phyloP scores from a whole-genome alignment of 2,888 invertebrate genomes.

The Calameuta idolon region DNA sequence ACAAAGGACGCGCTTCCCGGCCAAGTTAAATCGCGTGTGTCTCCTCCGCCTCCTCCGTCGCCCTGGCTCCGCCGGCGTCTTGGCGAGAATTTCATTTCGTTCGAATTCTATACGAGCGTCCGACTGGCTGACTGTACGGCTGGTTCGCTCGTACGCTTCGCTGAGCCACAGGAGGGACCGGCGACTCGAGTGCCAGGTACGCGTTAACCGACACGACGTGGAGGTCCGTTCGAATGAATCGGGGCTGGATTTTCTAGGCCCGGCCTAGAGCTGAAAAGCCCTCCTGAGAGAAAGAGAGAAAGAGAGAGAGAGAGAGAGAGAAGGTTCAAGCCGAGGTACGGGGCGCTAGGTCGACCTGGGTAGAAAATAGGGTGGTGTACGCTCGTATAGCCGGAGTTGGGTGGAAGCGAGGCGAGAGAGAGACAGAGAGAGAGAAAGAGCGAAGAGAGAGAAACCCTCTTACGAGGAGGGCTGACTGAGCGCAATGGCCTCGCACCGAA shows the following conservation, averaged over 20 bases:
- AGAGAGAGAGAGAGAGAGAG: neutral
- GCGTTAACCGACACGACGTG: neutral
- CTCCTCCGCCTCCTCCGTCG: neutral
- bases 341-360: neutral
- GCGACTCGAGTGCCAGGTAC: neutral
- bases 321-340: neutral
- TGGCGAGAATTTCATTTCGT: neutral
- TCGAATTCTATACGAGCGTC: neutral
- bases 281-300: neutral
- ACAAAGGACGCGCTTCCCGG: neutral
- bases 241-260: neutral
- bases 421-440: conserved; percentile 8
- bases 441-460: conserved; percentile 6
- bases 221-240: neutral
- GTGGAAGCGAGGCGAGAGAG: conserved; percentile 13
- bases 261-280: neutral
- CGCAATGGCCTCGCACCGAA: neutral
- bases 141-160: neutral
- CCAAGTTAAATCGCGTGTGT: neutral
- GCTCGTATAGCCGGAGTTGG: neutral
- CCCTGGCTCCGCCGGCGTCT: neutral
- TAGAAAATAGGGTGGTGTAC: neutral
- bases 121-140: neutral
- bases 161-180: neutral
- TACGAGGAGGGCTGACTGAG: neutral